Evolutionary conservation across 2,797 vertebrate species (phyloP).

Genomic region (Pristis pectinata): DNA sequence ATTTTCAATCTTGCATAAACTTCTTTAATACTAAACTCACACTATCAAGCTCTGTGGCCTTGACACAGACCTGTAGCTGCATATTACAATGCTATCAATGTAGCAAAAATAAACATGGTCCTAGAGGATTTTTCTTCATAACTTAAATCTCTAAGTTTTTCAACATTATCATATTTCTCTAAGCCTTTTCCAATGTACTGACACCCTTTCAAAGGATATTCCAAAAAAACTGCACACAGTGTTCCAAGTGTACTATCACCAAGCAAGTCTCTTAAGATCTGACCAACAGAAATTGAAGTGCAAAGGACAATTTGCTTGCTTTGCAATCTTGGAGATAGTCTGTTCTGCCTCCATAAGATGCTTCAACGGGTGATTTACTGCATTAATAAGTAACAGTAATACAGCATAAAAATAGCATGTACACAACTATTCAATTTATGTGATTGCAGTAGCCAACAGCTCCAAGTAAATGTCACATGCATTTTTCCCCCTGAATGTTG

Average conservation of each 20-base stretch:
- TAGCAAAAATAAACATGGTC: neutral
- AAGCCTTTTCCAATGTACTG: neutral
- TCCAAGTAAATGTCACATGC: neutral
- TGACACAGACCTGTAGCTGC: neutral
- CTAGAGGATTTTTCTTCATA: neutral
- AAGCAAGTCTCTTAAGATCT: neutral
- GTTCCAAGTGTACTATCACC: neutral
- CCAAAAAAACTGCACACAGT: neutral
- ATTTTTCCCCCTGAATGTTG: neutral
- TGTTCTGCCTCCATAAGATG: neutral
- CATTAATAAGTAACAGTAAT: neutral
- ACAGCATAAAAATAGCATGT: neutral
- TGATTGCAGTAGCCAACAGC: neutral
- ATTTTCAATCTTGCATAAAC: neutral
- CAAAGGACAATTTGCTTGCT: neutral
- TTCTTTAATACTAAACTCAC: neutral
- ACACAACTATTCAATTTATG: neutral
- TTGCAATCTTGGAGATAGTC: neutral
- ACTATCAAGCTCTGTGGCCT: neutral
- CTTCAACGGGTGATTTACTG: neutral
- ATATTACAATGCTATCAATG: neutral
- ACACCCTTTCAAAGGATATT: neutral
- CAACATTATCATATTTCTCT: neutral
- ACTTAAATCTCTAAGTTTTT: neutral
- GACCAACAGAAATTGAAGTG: neutral